These are phyloP conservation scores for Cossypha dichroa DNA, from an alignment of 2,797 vertebrate species.

Conservation along the genomic window DNA sequence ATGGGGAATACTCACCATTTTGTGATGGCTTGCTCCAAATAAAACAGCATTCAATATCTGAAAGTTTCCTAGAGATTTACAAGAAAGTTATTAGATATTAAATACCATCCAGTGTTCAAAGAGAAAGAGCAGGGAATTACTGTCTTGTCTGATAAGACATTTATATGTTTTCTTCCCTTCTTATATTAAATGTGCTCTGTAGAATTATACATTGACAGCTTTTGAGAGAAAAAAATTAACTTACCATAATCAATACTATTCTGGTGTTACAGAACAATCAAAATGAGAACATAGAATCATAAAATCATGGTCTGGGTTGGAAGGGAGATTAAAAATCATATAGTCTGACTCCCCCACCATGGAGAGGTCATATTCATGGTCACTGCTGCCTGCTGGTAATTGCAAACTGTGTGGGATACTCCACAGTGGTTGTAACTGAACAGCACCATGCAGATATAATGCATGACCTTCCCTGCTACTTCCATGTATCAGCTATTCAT, in stretches of 20 bases:
- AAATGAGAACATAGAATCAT: not conserved
- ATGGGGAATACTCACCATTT: conserved; percentile 49
- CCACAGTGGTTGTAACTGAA: not conserved
- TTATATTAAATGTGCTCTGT: conserved; percentile 45
- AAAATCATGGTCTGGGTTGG: not conserved
- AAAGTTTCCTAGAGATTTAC: conserved; percentile 44
- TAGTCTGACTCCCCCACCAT: no score
- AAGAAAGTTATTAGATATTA: conserved; percentile 39
- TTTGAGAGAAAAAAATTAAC: conserved; percentile 35
- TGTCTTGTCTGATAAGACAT: conserved; percentile 53
- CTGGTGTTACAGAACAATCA: not conserved
- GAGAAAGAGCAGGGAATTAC: conserved; percentile 61
- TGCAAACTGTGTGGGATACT: not conserved
- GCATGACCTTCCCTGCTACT: not conserved
- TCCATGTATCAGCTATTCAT: not conserved
- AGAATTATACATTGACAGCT: not conserved
- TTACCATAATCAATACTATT: not conserved
- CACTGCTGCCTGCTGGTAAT: not conserved
- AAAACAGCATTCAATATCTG: conserved; percentile 52
- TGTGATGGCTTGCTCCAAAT: conserved; percentile 55
- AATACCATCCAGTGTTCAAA: conserved; percentile 12
- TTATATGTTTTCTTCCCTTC: conserved; percentile 45
- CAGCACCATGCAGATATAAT: not conserved
- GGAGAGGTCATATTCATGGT: not conserved
- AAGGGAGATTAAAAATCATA: not conserved